phyloP scores from a whole-genome alignment of 2,888 invertebrate species.

The Hesperia comma region DNA sequence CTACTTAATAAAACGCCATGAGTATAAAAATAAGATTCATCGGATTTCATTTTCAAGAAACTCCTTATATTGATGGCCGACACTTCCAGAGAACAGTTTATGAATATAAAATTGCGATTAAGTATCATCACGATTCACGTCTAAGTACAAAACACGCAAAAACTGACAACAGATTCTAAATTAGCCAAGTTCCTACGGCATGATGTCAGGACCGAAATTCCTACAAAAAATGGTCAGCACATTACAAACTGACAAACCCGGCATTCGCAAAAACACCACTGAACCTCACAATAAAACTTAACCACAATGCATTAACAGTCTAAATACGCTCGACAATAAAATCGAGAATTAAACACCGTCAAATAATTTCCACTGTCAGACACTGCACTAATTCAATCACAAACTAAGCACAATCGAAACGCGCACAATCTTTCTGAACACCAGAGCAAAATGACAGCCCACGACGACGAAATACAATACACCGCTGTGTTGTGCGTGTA shows the following conservation, averaged over 20 bases:
- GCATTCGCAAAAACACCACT: conserved; percentile 27
- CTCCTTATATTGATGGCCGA: no score
- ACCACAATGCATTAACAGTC: neutral
- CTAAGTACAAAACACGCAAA: conserved; percentile 2
- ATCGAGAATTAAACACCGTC: neutral
- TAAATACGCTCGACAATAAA: neutral
- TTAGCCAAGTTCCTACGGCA: conserved; percentile 28
- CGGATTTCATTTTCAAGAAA: no score
- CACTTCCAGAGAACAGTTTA: no score
- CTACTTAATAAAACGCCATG: no score
- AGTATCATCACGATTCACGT: neutral
- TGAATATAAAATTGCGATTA: neutral
- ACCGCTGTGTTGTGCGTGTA: neutral
- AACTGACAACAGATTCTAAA: conserved; percentile 10
- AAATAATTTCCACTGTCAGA: neutral
- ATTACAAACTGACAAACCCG: conserved; percentile 21
- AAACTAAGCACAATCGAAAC: conserved; percentile 17
- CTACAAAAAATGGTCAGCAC: conserved; percentile 23
- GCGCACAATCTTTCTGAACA: conserved; percentile 30
- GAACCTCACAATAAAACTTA: neutral
- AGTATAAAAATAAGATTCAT: no score
- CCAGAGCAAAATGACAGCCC: conserved; percentile 26
- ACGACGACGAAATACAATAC: conserved; percentile 25
- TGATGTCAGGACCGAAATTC: conserved; percentile 27
- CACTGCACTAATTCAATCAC: conserved; percentile 8